Conservation (phyloP, 2,888 invertebrate species). For the Octodonta nipae region DNA sequence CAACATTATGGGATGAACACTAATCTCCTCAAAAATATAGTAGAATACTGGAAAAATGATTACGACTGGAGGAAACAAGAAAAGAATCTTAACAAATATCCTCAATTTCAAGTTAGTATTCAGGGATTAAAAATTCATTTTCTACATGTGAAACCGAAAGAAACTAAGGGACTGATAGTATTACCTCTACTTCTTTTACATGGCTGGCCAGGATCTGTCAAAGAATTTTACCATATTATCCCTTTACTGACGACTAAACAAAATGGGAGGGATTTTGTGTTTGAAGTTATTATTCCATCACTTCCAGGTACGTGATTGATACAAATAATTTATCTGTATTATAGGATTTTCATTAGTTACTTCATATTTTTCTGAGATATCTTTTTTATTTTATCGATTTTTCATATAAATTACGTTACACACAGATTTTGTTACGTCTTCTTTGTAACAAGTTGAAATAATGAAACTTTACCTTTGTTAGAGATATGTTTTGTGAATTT, state of each 20-base stretch:
- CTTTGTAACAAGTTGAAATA: too few species aligned
- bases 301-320: conserved; percentile 44
- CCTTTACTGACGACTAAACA: conserved; percentile 48
- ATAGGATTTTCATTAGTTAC: too few species aligned
- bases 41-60: conserved; percentile 62
- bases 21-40: conserved; percentile 50
- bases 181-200: conserved; percentile 62
- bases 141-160: conserved; percentile 40
- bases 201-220: conserved; percentile 81
- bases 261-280: conserved; percentile 41
- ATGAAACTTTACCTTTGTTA: too few species aligned
- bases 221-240: conserved; percentile 70
- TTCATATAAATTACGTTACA: too few species aligned
- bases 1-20: conserved; percentile 76
- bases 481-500: too few species aligned
- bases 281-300: conserved; percentile 48
- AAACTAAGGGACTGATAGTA: conserved; percentile 32
- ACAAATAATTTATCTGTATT: too few species aligned
- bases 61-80: conserved; percentile 62
- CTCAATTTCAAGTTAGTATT: conserved; percentile 57
- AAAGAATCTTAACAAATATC: conserved; percentile 47
- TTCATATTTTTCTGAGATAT: too few species aligned
- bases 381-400: too few species aligned
- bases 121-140: conserved; percentile 53
- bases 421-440: too few species aligned